These are phyloP conservation scores for Perodicticus potto DNA, from an alignment of 2,797 vertebrate genomes.

Conservation along the genomic window DNA sequence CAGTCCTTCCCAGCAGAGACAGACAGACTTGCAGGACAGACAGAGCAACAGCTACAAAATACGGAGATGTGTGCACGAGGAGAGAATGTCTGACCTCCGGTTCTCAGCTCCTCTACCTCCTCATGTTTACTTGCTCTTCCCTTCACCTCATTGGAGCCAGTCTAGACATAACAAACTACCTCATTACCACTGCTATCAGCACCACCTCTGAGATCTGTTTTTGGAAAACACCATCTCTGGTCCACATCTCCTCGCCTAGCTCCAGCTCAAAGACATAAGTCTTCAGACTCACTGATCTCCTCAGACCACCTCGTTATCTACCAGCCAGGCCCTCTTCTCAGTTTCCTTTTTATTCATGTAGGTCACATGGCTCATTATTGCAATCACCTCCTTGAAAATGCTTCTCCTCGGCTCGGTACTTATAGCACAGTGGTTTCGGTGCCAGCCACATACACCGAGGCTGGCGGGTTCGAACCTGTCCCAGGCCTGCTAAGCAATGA, in stretches of 20 bases:
- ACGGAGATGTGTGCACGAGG: not conserved
- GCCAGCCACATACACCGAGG: no score
- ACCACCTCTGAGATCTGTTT: not conserved
- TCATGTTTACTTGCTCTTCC: not conserved
- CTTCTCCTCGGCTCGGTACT: no score
- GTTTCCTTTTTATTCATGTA: constrained; percentile 9
- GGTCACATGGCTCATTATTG: not conserved
- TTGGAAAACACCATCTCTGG: not conserved
- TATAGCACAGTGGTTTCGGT: no score
- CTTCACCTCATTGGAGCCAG: not conserved
- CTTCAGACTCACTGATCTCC: not conserved
- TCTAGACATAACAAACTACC: not conserved
- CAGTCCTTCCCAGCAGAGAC: not conserved
- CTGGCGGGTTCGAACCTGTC: no score
- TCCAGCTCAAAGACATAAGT: not conserved
- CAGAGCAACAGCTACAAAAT: not conserved
- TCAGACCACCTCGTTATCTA: not conserved
- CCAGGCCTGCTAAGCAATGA: no score
- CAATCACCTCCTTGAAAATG: not conserved
- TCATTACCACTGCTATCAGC: not conserved
- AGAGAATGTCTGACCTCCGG: not conserved
- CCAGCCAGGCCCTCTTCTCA: not conserved
- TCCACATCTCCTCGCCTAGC: no score
- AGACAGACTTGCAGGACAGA: not conserved
- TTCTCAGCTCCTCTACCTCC: not conserved